Percentiles rank a stretch among this genome's conserved stretches.
These are phyloP conservation scores for Zaprionus ghesquierei DNA, from an alignment of 1,140 invertebrate species.

Conservation along the genomic window DNA sequence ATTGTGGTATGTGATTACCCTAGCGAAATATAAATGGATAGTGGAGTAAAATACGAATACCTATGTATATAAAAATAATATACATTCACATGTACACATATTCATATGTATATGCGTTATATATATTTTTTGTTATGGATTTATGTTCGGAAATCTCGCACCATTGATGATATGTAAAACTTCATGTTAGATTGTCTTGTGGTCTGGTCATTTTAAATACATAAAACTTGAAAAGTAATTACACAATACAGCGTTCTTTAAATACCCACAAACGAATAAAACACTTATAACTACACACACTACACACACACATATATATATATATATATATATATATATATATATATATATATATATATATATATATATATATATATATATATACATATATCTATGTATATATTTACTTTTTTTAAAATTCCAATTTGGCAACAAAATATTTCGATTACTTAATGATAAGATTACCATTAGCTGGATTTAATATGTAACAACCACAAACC, in stretches of 20 bases:
- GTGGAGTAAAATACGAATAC: neutral
- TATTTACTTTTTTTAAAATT: neutral
- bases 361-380: no score
- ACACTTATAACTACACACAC: neutral
- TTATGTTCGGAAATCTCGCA: slow-evolving; percentile 5
- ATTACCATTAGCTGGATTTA: slow-evolving; percentile 18
- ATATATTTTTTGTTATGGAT: neutral
- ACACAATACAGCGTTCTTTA: slow-evolving; percentile 33
- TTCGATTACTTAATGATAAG: neutral
- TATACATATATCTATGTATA: no score
- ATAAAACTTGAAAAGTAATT: slow-evolving; percentile 20
- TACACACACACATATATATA: no score
- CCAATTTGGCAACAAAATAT: slow-evolving; percentile 41
- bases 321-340: no score
- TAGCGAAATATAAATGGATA: neutral
- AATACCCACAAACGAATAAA: neutral
- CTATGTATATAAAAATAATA: neutral
- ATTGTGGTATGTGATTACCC: neutral
- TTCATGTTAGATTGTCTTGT: neutral
- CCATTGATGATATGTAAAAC: neutral
- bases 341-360: no score
- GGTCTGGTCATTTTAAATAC: neutral
- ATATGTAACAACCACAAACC: slow-evolving; percentile 34
- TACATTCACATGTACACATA: neutral
- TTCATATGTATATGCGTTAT: no score